Evolutionary conservation across 2,888 invertebrate genomes (phyloP), one percentile per base, ranked within the genome.

Genomic region (Cephus rjabovi): DNA sequence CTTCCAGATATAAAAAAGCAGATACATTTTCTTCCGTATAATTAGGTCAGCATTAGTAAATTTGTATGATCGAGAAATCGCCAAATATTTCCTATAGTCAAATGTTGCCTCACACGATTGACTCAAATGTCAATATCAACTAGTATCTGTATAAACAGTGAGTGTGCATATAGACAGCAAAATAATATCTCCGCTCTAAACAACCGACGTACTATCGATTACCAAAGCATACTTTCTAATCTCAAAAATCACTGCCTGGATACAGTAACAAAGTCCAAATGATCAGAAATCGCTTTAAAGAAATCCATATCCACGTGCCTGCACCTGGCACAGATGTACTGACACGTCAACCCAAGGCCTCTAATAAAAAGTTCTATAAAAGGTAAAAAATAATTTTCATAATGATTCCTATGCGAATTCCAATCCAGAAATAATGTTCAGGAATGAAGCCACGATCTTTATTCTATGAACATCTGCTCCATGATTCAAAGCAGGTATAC

Each of bases 91-190:
- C 40, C 40, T 40, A 40, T 15, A 15, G 40, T 23, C 9, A 23
- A 56, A 56, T 76, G 71, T 73, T 80, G 79, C 81, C 82, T 84
- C 81, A 79, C 81, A 80, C 80, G 81, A 86, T 83, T 83, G 81
- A 83, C 82, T 83, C 83, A 83, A 86, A 85, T 85, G 84, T 83
- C 86, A 83, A 86, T 86, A 86, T 86, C 83, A 83, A 85, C 83
- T 85, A 81, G 86, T 86, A 85, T 86, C 84, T 82, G 85, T 84
- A 86, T 84, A 81, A 80, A 76, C 75, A 76, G 81, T 80, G 83
- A 83, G 83, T 86, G 81, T 82, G 82, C 56, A 75, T 71, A 30
- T 71, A 30, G 34, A 69, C 6, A 75, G 23, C n/a, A n/a, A 9
- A 12, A 68, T 35, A 73, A n/a, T 74, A 56, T 23, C 40, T 40